These are phyloP conservation scores for Lemur catta DNA, from an alignment of 2,797 vertebrate genomes.

Conservation along the genomic window DNA sequence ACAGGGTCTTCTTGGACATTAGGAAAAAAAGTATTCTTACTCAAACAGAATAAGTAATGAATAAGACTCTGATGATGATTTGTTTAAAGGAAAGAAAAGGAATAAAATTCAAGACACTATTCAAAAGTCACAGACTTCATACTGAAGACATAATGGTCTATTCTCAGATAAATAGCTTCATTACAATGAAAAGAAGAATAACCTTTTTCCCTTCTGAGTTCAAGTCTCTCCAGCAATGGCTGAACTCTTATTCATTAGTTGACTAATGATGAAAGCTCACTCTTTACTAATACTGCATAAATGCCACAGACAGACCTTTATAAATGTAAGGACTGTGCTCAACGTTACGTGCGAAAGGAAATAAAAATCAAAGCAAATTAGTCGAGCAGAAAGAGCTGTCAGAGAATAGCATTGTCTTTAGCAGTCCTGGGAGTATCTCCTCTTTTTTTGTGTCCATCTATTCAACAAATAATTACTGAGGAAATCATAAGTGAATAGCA, in stretches of 20 bases:
- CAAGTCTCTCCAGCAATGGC: conserved; percentile 54
- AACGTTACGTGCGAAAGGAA: conserved; percentile 52
- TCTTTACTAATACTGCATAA: conserved; percentile 40
- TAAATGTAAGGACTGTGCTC: conserved; percentile 4
- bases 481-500: not conserved
- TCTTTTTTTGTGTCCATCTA: not conserved
- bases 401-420: conserved; percentile 48
- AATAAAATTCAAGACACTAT: conserved; percentile 57
- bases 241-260: conserved; percentile 68
- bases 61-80: not conserved
- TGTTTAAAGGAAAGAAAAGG: conserved; percentile 1
- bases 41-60: conserved; percentile 22
- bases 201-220: conserved; percentile 53
- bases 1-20: not conserved
- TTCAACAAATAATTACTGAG: conserved; percentile 53
- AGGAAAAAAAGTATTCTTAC: not conserved
- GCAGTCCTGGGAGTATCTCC: not conserved
- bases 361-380: conserved; percentile 66
- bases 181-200: conserved; percentile 66
- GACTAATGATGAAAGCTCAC: conserved; percentile 63
- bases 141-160: conserved; percentile 42
- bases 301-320: conserved; percentile 26
- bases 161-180: conserved; percentile 53
- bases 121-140: conserved; percentile 48
- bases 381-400: conserved; percentile 29